Evolutionary conservation across 2,888 invertebrate genomes (phyloP).

Genomic region (Gymnosoma rotundatum): DNA sequence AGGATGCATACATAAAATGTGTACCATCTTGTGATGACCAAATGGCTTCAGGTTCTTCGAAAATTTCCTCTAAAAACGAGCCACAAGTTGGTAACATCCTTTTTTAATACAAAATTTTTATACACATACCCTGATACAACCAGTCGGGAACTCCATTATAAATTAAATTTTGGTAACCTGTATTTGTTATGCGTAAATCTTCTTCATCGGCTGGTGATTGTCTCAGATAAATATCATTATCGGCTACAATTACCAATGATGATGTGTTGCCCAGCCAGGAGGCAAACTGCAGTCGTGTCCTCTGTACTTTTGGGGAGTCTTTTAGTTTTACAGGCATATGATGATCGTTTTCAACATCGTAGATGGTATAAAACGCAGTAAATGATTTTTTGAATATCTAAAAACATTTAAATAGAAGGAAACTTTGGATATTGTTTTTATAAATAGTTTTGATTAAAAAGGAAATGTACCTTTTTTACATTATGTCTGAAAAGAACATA

Average conservation of each 20-base stretch:
- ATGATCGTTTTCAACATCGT: conserved; percentile 95
- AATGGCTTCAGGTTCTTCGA: conserved; percentile 90
- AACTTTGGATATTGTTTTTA: neutral
- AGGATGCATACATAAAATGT: conserved; percentile 92
- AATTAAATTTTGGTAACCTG: conserved; percentile 89
- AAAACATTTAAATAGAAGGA: neutral
- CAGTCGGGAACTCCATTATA: conserved; percentile 98
- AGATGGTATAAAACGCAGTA: conserved; percentile 94
- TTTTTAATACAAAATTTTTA: neutral
- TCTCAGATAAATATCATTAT: conserved; percentile 94
- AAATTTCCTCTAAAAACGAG: conserved; percentile 90
- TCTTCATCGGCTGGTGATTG: conserved; percentile 87
- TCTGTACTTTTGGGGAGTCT: conserved; percentile 87
- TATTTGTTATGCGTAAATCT: conserved; percentile 88
- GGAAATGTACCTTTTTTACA: conserved; percentile 88
- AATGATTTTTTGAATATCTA: conserved; percentile 93
- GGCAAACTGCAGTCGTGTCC: conserved; percentile 91
- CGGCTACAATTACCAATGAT: conserved; percentile 89
- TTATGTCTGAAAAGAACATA: conserved; percentile 95
- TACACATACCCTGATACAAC: conserved; percentile 93
- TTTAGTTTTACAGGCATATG: conserved; percentile 93
- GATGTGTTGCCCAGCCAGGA: conserved; percentile 91
- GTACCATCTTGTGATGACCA: conserved; percentile 94
- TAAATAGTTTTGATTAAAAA: neutral
- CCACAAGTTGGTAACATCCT: neutral